Conservation (phyloP, 2,888 invertebrate genomes). For the Drosophila leonis region DNA sequence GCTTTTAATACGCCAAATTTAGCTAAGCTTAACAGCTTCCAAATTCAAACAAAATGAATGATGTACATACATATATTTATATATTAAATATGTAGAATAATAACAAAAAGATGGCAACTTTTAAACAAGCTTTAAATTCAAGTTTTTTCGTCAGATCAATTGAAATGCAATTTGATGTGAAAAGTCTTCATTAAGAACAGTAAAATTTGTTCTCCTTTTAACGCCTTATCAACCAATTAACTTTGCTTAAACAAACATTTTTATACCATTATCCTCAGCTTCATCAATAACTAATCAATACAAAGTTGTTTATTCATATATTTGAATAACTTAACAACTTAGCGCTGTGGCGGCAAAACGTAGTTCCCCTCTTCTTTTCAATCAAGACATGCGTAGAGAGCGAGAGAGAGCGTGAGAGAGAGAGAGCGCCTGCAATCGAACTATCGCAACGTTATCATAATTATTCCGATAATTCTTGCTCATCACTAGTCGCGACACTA, state of each 20-base stretch:
- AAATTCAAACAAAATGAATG: background rate
- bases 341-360: slow-evolving; percentile 14
- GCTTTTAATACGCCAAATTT: background rate
- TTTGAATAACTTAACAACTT: background rate
- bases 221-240: background rate
- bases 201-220: background rate
- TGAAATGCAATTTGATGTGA: background rate
- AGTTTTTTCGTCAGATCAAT: background rate
- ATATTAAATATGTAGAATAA: background rate
- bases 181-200: background rate
- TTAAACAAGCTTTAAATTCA: background rate
- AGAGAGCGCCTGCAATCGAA: slow-evolving; percentile 4
- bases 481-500: slow-evolving; percentile 16
- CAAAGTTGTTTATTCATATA: background rate
- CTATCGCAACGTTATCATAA: slow-evolving; percentile 21
- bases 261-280: no score
- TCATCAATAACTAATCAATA: no score
- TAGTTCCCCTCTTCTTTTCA: slow-evolving; percentile 9
- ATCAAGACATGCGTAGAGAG: slow-evolving; percentile 4
- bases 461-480: slow-evolving; percentile 19
- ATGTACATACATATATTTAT: background rate
- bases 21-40: background rate
- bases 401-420: slow-evolving; percentile 5
- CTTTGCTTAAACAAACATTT: background rate
- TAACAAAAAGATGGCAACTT: background rate